phyloP scores from a whole-genome alignment of 2,888 invertebrate species.

The Lapara coniferarum region DNA sequence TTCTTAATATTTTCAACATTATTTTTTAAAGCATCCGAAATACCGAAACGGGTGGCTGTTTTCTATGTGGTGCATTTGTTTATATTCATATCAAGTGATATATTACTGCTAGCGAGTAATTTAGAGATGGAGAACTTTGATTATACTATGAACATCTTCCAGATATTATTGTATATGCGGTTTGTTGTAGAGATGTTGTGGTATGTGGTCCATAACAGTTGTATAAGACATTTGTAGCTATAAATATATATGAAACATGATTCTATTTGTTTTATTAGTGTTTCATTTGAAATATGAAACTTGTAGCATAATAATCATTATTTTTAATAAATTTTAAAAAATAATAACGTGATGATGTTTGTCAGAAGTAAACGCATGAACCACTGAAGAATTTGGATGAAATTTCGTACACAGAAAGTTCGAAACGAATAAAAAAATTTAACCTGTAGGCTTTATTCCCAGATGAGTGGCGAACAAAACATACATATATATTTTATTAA shows the following conservation, averaged over 20 bases:
- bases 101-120: conserved; percentile 39
- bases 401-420: too few relatives aligned
- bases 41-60: conserved; percentile 32
- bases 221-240: conserved; percentile 7
- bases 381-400: too few relatives aligned
- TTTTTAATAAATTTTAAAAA: too few relatives aligned
- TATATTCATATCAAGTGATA: conserved; percentile 38
- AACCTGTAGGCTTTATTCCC: too few relatives aligned
- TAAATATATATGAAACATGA: background rate
- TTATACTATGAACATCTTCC: conserved; percentile 22
- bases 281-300: too few relatives aligned
- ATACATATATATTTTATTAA: too few relatives aligned
- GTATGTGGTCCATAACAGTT: conserved; percentile 37
- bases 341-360: too few relatives aligned
- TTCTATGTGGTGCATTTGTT: conserved; percentile 38
- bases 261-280: background rate
- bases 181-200: conserved; percentile 36
- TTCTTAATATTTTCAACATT: conserved; percentile 33
- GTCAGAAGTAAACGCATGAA: too few relatives aligned
- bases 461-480: too few relatives aligned
- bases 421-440: too few relatives aligned
- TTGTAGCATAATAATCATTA: too few relatives aligned
- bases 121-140: conserved; percentile 23
- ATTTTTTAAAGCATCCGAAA: conserved; percentile 28
- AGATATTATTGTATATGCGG: conserved; percentile 34